phyloP scores from a whole-genome alignment of 2,113 vertebrate genomes.

The Phrynocephalus versicolor region DNA sequence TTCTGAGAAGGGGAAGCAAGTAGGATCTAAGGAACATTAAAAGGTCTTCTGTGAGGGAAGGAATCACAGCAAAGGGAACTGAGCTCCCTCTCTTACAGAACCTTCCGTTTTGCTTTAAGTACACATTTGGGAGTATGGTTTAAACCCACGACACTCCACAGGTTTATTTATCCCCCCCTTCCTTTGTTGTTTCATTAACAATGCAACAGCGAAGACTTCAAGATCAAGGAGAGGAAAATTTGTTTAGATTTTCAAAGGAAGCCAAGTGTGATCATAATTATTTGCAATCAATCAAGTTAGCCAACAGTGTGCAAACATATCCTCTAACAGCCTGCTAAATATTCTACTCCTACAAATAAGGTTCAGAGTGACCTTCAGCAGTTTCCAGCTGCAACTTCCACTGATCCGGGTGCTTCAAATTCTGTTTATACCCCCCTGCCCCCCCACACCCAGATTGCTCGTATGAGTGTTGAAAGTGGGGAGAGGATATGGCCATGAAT shows the following conservation, averaged over 20 bases:
- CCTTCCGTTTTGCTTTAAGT: neutral
- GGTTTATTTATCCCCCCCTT: neutral
- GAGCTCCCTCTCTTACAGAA: too few species aligned
- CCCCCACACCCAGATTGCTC: neutral
- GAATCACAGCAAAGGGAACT: too few species aligned
- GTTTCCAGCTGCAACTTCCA: neutral
- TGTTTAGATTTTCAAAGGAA: neutral
- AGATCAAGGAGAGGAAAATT: neutral
- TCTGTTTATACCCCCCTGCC: neutral
- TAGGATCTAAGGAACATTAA: neutral
- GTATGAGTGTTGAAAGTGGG: neutral
- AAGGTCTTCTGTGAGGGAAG: neutral
- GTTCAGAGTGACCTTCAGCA: neutral
- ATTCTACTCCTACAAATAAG: neutral
- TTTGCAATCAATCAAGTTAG: conserved; percentile 4
- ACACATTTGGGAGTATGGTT: neutral
- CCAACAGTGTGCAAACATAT: neutral
- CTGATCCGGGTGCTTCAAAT: neutral
- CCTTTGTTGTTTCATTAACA: neutral
- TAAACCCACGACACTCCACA: neutral
- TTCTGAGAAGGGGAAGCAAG: neutral
- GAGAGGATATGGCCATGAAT: neutral
- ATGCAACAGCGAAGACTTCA: neutral
- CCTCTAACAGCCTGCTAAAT: neutral
- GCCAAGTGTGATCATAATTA: neutral